Evolutionary conservation across 2,888 invertebrate species (phyloP), one percentile per base, ranked within the genome.

Genomic region (Eupithecia abbreviata): DNA sequence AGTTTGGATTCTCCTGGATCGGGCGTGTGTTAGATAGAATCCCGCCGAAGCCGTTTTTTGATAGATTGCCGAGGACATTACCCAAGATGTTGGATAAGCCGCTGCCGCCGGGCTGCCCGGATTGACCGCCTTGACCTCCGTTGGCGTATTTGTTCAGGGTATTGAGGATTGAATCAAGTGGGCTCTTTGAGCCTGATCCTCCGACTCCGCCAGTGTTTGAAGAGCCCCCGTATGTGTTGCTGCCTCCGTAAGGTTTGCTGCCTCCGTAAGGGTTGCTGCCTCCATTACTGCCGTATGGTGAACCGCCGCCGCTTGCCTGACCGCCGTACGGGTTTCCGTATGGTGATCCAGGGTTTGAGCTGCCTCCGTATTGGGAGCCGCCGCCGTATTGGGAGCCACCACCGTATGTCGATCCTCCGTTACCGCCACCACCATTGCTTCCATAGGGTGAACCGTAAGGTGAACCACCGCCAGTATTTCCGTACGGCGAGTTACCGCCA

Each of bases 1-100:
- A 92, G 83, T 91, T 92, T 30, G 95, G 95, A 80, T 95, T 95
- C 84, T 93, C 92, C 88, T 90, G 88, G 43, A 95, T 91, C 0
- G 95, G 95, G 76, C 95, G 88, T 65, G 95, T 94, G 85, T 95
- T 93, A 79, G 92, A 89, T 84, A 84, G 89, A 68, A 92, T 82
- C 75, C 86, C 93, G 79, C 84, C 90, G 82, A 93, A 94, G 72
- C 92, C 93, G 81, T 84, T 90, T 82, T 93, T 94, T 71, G 93
- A 89, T 51, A 94, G 85, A 82, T 91, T 90, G 79, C 90, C 88
- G 68, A 94, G 88, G 73, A 95, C 86, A 82, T 88, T 91, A 43
- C 93, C 90, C 79, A 95, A 90, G 83, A 95, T 91, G 82, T 90
- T 92, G 42, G 92, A 88, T 0, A 95, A 81, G 45, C 90, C 87